phyloP scores from a whole-genome alignment of 1,140 invertebrate species.

The Caerostris darwini region DNA sequence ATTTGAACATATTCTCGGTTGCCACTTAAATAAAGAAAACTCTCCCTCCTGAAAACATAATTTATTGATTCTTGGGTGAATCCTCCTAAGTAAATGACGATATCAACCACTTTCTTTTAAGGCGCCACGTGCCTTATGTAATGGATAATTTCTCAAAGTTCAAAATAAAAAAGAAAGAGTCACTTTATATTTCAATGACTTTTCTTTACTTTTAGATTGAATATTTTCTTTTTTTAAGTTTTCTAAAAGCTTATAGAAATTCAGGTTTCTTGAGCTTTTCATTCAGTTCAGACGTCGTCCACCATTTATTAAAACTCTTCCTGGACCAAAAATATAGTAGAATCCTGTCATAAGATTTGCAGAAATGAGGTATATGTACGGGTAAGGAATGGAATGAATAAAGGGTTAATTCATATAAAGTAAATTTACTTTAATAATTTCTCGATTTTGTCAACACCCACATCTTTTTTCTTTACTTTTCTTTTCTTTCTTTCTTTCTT shows the following conservation, averaged over 20 bases:
- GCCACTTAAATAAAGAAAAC: not conserved
- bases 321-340: not conserved
- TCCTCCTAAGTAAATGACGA: slow-evolving; percentile 6
- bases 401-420: slow-evolving; percentile 20
- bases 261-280: slow-evolving; percentile 17
- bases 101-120: slow-evolving; percentile 6
- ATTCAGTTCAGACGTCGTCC: slow-evolving; percentile 2
- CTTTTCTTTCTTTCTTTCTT: not conserved
- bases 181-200: slow-evolving; percentile 19
- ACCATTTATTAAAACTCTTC: slow-evolving; percentile 26
- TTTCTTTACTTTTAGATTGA: slow-evolving; percentile 8
- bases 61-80: slow-evolving; percentile 7
- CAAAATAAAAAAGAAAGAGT: not conserved
- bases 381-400: not conserved
- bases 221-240: not conserved
- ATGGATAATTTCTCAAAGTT: not conserved
- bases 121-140: slow-evolving; percentile 9
- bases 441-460: not conserved
- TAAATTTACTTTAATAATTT: slow-evolving; percentile 34
- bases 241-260: slow-evolving; percentile 34
- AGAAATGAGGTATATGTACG: slow-evolving; percentile 18
- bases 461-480: not conserved
- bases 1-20: not conserved
- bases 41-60: not conserved
- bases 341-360: not conserved